Evolutionary conservation across 2,888 invertebrate species (phyloP).

Genomic region (Ectropis crepuscularia): DNA sequence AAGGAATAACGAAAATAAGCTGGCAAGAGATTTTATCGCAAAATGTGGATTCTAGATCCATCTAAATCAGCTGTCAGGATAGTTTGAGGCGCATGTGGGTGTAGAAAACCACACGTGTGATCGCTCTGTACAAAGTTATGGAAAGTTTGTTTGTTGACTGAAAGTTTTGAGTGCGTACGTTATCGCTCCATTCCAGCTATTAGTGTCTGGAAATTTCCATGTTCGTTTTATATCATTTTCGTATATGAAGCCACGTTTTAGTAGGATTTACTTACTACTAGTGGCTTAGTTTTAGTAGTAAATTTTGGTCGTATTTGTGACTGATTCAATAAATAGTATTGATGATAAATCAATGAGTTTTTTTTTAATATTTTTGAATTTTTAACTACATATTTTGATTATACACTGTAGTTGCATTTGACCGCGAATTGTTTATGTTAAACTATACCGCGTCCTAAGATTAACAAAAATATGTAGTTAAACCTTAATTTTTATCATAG

Average conservation of each 20-base stretch:
- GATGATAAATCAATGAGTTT: no score
- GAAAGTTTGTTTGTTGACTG: constrained; percentile 24
- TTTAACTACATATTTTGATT: no score
- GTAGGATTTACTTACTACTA: neutral
- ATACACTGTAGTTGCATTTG: no score
- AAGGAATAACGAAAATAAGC: no score
- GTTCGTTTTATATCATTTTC: constrained; percentile 12
- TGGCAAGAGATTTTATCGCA: no score
- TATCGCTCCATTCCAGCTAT: constrained; percentile 14
- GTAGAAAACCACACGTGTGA: constrained; percentile 19
- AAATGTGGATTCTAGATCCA: constrained; percentile 7
- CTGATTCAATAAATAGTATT: no score
- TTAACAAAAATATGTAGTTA: no score
- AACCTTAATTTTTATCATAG: no score
- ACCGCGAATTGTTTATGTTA: no score
- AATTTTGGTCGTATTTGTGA: no score
- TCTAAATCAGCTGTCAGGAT: constrained; percentile 19
- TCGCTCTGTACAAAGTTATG: constrained; percentile 21
- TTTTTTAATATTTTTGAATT: no score
- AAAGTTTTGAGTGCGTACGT: constrained; percentile 23
- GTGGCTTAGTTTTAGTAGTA: neutral
- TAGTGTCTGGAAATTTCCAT: constrained; percentile 18
- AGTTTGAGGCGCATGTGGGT: constrained; percentile 18
- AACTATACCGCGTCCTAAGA: no score
- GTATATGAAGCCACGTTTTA: neutral